Conservation (phyloP, 1,140 invertebrate species). For the Drosophila ananassae region DNA sequence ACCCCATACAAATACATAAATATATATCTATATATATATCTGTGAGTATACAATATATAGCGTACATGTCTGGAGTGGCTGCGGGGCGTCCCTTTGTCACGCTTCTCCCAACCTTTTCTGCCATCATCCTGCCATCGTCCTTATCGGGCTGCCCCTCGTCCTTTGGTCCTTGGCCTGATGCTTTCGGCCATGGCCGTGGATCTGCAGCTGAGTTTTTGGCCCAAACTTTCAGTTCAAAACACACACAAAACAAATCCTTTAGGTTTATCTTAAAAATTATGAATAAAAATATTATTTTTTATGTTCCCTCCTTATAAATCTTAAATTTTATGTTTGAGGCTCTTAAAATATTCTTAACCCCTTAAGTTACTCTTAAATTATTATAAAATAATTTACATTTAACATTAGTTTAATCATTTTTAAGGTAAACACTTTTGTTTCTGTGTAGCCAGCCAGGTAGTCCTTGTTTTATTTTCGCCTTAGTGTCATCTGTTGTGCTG, state of each 20-base stretch:
- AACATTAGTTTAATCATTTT: background rate
- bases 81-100: conserved; percentile 1
- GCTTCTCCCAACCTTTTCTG: background rate
- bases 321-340: no score
- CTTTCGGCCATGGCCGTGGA: conserved; percentile 18
- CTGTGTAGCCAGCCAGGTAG: background rate
- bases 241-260: background rate
- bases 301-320: background rate
- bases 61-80: conserved; percentile 3
- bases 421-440: background rate
- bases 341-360: background rate
- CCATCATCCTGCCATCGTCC: background rate
- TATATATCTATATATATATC: conserved; percentile 7
- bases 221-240: background rate
- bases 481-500: conserved; percentile 14
- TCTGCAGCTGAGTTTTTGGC: background rate
- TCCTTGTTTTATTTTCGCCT: conserved; percentile 3
- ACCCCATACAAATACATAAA: background rate
- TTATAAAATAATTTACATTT: background rate
- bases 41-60: conserved; percentile 5
- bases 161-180: background rate
- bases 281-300: background rate
- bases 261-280: background rate
- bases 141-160: background rate
- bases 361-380: background rate